phyloP scores from a whole-genome alignment of 2,888 invertebrate species.

The Augochlorella aurata region DNA sequence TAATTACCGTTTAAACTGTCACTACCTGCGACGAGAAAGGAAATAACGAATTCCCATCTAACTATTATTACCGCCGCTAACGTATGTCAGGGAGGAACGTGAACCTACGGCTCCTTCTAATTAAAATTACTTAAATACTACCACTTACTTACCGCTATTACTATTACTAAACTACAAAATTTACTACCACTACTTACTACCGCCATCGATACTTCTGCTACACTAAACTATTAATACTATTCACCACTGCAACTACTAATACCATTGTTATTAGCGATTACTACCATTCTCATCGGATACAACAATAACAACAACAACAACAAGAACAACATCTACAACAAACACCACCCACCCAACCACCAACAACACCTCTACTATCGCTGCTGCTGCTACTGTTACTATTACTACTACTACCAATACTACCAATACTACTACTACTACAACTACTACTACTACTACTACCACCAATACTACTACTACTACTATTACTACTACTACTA shows the following conservation, averaged over 20 bases:
- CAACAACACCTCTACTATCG: constrained; percentile 10
- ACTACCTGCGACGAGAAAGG: constrained; percentile 14
- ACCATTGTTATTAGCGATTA: constrained; percentile 41
- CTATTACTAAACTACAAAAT: constrained; percentile 42
- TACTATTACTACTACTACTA: constrained; percentile 50
- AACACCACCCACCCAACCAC: constrained; percentile 52
- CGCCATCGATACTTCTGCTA: constrained; percentile 54
- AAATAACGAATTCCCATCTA: constrained; percentile 29
- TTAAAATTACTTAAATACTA: constrained; percentile 21
- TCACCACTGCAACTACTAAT: constrained; percentile 56
- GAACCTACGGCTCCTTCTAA: constrained; percentile 26
- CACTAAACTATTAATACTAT: constrained; percentile 56
- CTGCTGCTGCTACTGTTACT: background rate
- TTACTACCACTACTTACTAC: constrained; percentile 50
- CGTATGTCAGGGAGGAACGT: background rate
- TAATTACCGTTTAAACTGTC: constrained; percentile 38
- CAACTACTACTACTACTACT: constrained; percentile 42
- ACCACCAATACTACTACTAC: constrained; percentile 50
- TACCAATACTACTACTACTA: constrained; percentile 46
- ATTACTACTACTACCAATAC: constrained; percentile 36
- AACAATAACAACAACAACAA: constrained; percentile 19
- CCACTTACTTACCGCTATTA: constrained; percentile 46
- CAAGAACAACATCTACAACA: constrained; percentile 4
- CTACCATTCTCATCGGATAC: constrained; percentile 18
- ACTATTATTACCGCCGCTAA: constrained; percentile 45